Evolutionary conservation across 2,888 invertebrate species (phyloP).

Genomic region (Ernsta delagoae): DNA sequence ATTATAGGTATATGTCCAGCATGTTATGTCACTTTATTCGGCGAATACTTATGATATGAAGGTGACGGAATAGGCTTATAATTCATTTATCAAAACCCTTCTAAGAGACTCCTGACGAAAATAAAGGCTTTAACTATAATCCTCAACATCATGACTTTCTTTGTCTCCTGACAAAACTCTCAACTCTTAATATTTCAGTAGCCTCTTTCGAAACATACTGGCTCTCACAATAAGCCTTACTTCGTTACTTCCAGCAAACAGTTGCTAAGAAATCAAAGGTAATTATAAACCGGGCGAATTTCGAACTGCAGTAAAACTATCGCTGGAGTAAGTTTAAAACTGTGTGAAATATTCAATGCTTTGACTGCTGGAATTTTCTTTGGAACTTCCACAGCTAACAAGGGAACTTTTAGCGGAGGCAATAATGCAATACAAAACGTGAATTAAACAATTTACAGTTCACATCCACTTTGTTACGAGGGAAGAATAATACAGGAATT

Average conservation of each 20-base stretch:
- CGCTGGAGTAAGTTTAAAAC: constrained; percentile 28
- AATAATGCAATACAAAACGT: constrained; percentile 31
- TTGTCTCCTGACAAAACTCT: neutral
- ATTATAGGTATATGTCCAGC: too few relatives aligned
- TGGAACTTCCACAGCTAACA: constrained; percentile 31
- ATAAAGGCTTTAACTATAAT: too few relatives aligned
- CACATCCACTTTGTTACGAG: constrained; percentile 29
- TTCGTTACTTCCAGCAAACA: neutral
- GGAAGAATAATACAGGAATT: constrained; percentile 29
- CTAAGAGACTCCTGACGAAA: too few relatives aligned
- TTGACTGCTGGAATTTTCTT: constrained; percentile 33
- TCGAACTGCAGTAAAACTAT: constrained; percentile 26
- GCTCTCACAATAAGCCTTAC: neutral
- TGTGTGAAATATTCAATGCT: constrained; percentile 36
- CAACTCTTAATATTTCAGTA: neutral
- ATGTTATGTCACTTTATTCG: too few relatives aligned
- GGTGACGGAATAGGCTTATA: too few relatives aligned
- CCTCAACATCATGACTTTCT: neutral
- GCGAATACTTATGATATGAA: too few relatives aligned
- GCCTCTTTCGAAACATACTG: neutral
- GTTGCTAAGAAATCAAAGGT: constrained; percentile 21
- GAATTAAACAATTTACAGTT: constrained; percentile 30
- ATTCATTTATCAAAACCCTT: too few relatives aligned
- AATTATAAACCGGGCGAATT: constrained; percentile 15
- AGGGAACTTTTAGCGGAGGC: constrained; percentile 30